phyloP scores from a whole-genome alignment of 2,797 vertebrate genomes.

The Petrocephalus schoutedeni region DNA sequence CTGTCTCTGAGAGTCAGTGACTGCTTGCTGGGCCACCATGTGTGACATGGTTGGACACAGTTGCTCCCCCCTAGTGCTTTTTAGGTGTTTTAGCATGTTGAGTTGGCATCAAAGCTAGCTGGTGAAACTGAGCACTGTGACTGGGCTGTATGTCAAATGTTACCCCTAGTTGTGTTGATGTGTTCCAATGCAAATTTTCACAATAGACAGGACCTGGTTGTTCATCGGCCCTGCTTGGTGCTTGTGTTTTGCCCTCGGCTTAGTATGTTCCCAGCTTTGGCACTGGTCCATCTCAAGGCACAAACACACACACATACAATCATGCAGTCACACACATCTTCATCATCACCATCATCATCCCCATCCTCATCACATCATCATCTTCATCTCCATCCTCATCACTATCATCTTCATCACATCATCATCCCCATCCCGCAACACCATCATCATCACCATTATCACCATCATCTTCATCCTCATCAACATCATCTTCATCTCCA shows the following conservation, averaged over 20 bases:
- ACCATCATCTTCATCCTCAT: no score
- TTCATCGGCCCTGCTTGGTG: background rate
- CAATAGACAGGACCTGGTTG: background rate
- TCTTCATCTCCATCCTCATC: no score
- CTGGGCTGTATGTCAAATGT: background rate
- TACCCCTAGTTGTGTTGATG: background rate
- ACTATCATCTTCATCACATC: no score
- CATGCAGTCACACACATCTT: background rate
- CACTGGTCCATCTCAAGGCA: background rate
- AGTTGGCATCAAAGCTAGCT: background rate
- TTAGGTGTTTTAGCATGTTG: background rate
- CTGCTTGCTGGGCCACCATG: background rate
- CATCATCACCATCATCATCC: background rate
- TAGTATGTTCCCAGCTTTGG: background rate
- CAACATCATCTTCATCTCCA: no score
- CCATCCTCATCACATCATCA: no score
- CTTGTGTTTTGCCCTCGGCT: background rate
- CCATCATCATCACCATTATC: no score
- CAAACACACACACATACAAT: background rate
- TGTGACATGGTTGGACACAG: background rate
- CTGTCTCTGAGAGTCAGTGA: background rate
- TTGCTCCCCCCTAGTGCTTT: background rate
- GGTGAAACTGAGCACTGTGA: background rate
- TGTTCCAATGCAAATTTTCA: background rate
- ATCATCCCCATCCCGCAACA: no score